Base-by-base conservation (phyloP, 2,888 invertebrate genomes). In the Cheilosia scutellata region DNA sequence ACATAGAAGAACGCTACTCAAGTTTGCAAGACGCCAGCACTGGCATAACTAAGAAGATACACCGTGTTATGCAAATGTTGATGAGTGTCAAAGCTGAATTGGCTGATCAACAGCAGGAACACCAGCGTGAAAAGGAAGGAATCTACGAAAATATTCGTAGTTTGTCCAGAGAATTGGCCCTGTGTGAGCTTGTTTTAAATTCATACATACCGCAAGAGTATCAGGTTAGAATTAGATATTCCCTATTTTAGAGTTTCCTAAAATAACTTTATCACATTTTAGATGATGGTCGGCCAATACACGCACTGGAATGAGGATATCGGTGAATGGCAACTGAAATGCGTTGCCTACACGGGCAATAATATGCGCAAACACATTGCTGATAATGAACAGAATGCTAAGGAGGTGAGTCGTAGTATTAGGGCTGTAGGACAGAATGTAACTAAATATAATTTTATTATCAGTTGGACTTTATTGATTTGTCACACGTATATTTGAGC, bases 251-350 rank as follows among this genome's bases (percentile, higher is more conserved):
- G 4, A 25, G 1, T 4, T 49, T 1, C 6, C 6, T 57, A 0
- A 25, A 42, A 31, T 20, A 65, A 20, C 3, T 20, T 53, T 5
- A 25, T 6, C 11, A 44, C 62, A 13, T 53, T 80, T 1, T 91
- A 97, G 96, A 96, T 96, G 62, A 94, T 97, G 93, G 97, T 99
- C 87, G 97, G 98, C 90, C 94, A 96, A 89, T 97, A 98, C 90
- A 96, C 98, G 53, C 96, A 97, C 90, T 99, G 99, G 98, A 99
- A 98, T 93, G 98, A 98, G 92, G 99, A 99, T 90, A 97, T 98
- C 40, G 99, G 99, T 40, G 99, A 99, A 92, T 99, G 99, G 97
- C 98, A 99, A 92, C 94, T 99, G 57, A 96, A 96, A 91, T 99
- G 99, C 92, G 98, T 99, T 6, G 99, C 99, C 0, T 99, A 99